Evolutionary conservation across 2,797 vertebrate species (phyloP), one percentile per base, ranked within the genome.

Genomic region (Gymnoscopelus braueri): DNA sequence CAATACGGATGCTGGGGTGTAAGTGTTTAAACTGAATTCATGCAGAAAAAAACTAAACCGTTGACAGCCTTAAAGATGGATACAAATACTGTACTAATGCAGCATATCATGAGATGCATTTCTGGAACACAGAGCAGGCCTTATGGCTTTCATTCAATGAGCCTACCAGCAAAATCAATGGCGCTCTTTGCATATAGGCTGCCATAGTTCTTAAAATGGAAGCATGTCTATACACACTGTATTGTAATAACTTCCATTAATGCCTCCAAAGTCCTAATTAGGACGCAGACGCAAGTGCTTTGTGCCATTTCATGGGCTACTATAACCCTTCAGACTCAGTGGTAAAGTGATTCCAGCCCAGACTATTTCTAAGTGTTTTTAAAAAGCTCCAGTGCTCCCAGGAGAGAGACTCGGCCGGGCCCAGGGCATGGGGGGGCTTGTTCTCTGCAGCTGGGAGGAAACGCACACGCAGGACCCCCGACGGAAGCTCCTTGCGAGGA

Each of bases 391-490:
- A 83, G 65, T 83, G 64, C 79, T 88, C 90, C 87, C 82, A 76
- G 65, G 87, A 91, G 88, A 91, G 88, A 91, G 74, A 72, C 66
- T 79, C 65, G 74, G 75, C 76, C 82, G 75, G 79, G 83, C 77
- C 76, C 82, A 77, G 79, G 79, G 82, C 75, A 86, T 63, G 71
- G 72, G 82, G 39, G 85, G 51, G 78, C 81, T 88, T 75, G 75
- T 80, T 80, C 79, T 91, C 76, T 89, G 85, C 88, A 91, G 90
- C 91, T 93, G 91, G 85, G 80, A 91, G 85, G 88, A 92, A 88
- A 88, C 71, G 66, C 86, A 88, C 84, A 92, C 82, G 76, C 81
- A 62, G 87, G 83, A 92, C 87, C 86, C 87, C 84, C 61, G 74
- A 89, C 81, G 85, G 86, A 91, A 91, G 83, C 81, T 81, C 74